Evolutionary conservation across 2,797 vertebrate species (phyloP), one percentile per base, ranked within the genome.

Genomic region (Gallinago nigripennis): DNA sequence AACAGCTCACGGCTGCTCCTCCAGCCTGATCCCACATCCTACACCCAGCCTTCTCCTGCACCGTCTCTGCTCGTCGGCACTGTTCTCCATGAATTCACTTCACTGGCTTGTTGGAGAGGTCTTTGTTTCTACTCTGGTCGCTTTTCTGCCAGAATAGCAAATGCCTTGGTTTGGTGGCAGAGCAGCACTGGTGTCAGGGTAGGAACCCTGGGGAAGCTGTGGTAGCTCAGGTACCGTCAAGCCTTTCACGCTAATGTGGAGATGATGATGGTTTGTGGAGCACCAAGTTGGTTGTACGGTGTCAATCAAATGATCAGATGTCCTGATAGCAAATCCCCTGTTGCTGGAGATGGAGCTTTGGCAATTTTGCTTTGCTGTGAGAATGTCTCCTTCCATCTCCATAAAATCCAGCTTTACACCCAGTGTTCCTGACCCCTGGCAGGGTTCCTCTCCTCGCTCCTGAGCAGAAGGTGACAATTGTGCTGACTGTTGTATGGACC

Each of bases 211-310:
- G 48, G 79, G 35, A 46, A 45, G 64, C 53, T 56, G 58, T 41
- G 61, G 61, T 25, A 57, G 54, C 66, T 91, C 91, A 27, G 28
- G 66, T 82, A 7, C 41, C 78, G 63, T 60, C 61, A 68, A 53
- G 61, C 17, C 46, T 82, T 82, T 68, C 58, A 45, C 1, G 2
- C 45, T 58, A 15, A 27, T 3, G 1, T 31, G 68, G 87, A 50
- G 75, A 35, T 3, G 3, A 0, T 17, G 66, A 11, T 79, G 75
- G 18, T 6, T 6, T 79, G 66, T 35, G 33, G 80, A 68, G 60
- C 64, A 31, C 1, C 0, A 20, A 37, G 31, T 0, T 66, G 58
- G 16, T 70, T 77, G 19, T 63, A 20, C 0, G 0, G 23, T 50
- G 86, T 71, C 77, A 46, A 0, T 86, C 65, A 61, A 21, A 31